A percentile compares a stretch with the other conserved stretches of the same genome.
Conservation (phyloP, 1,140 invertebrate species). For the Lutraria rhynchaena region DNA sequence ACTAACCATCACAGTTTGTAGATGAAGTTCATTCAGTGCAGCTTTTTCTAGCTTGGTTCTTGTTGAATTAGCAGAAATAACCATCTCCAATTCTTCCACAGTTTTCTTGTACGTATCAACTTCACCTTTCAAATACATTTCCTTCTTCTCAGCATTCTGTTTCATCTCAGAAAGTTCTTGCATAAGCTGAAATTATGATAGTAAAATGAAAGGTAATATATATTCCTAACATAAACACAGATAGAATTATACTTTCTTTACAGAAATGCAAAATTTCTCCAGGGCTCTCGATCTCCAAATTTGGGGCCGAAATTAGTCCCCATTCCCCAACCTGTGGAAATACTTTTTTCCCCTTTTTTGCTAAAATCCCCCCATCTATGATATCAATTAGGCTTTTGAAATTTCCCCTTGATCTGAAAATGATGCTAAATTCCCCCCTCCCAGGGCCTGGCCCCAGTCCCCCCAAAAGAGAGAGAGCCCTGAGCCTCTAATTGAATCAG, state of each 20-base stretch:
- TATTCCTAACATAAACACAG: background rate
- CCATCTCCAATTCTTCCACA: constrained; percentile 66
- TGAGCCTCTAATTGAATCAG: too few species aligned
- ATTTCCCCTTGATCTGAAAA: too few species aligned
- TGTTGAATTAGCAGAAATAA: constrained; percentile 64
- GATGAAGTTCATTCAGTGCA: constrained; percentile 67
- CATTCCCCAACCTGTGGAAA: too few species aligned
- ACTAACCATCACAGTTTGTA: constrained; percentile 70
- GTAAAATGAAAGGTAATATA: constrained; percentile 4
- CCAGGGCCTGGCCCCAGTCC: too few species aligned
- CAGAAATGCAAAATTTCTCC: background rate
- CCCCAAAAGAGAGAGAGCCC: too few species aligned
- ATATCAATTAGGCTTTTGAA: too few species aligned
- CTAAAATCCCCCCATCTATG: too few species aligned
- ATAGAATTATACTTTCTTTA: too few species aligned
- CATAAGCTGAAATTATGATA: constrained; percentile 55
- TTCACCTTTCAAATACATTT: constrained; percentile 61
- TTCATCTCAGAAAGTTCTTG: constrained; percentile 50
- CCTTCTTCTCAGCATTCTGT: constrained; percentile 59
- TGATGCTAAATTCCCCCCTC: too few species aligned
- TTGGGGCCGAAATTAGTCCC: too few species aligned
- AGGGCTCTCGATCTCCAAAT: background rate
- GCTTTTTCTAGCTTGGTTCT: constrained; percentile 68
- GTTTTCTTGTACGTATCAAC: constrained; percentile 63
- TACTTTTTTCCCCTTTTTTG: too few species aligned